These are phyloP conservation scores for Lampris incognitus DNA, from an alignment of 2,113 vertebrate genomes.

Conservation along the genomic window DNA sequence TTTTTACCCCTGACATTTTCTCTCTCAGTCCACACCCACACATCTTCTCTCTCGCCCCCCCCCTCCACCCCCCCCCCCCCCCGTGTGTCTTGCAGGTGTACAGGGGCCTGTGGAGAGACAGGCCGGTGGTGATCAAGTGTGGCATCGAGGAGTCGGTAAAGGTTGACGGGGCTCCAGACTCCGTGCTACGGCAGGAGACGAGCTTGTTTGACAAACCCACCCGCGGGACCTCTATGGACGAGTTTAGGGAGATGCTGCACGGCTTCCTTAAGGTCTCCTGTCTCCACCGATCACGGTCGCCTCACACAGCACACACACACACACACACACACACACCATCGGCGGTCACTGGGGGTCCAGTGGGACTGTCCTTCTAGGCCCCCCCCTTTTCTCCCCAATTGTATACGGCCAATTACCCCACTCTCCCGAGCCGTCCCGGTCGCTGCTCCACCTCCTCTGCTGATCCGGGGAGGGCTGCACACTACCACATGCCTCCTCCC, in stretches of 20 bases:
- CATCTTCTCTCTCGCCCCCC: not conserved
- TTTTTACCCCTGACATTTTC: no score
- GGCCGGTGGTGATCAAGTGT: conserved; percentile 93
- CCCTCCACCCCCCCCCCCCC: conserved; percentile 5
- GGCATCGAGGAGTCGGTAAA: conserved; percentile 84
- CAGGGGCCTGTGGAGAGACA: conserved; percentile 90
- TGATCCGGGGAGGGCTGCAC: no score
- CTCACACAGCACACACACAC: no score
- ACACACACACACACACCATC: no score
- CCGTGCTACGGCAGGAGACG: conserved; percentile 79
- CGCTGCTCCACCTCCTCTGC: no score
- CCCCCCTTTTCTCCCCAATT: no score
- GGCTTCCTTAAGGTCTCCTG: conserved; percentile 90
- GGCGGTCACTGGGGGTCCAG: no score
- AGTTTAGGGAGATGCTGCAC: conserved; percentile 96
- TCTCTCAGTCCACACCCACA: not conserved
- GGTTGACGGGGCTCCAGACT: conserved; percentile 74
- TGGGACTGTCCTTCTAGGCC: no score
- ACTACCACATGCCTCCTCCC: no score
- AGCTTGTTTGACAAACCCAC: conserved; percentile 93
- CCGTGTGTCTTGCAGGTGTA: conserved; percentile 85
- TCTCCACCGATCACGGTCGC: not conserved
- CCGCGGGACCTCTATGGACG: conserved; percentile 94
- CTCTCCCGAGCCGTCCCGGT: no score
- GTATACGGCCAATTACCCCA: no score